Evolutionary conservation across 2,888 invertebrate genomes (phyloP).

Genomic region (Epistrophe grossulariae): DNA sequence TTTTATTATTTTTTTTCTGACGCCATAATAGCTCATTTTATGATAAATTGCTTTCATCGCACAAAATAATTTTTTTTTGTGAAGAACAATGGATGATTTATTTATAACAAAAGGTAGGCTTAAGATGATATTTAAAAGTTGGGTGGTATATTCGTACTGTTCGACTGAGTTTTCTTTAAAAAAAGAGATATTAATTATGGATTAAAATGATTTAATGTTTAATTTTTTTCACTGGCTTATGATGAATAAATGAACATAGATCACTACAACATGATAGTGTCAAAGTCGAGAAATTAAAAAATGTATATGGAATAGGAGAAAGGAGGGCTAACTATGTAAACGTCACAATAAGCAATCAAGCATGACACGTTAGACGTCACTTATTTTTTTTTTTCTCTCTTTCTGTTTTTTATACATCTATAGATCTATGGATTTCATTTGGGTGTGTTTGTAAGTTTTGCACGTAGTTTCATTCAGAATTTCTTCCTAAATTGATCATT

Average conservation of each 20-base stretch:
- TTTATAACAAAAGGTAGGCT: conserved; percentile 6
- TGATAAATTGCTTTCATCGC: conserved; percentile 17
- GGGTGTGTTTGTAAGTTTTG: too few relatives aligned
- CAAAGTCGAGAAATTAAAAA: neutral
- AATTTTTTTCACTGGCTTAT: neutral
- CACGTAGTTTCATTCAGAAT: too few relatives aligned
- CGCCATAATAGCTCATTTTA: neutral
- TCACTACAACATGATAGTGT: neutral
- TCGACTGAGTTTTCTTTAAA: neutral
- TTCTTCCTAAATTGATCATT: too few relatives aligned
- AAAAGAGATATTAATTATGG: neutral
- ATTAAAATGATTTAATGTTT: conserved; percentile 5
- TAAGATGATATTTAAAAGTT: neutral
- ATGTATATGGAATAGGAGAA: neutral
- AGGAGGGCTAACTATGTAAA: neutral
- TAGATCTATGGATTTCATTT: too few relatives aligned
- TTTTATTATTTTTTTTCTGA: neutral
- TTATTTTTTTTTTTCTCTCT: too few relatives aligned
- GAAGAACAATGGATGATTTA: conserved; percentile 23
- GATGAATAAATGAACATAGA: neutral
- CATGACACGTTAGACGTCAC: too few relatives aligned
- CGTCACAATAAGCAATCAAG: too few relatives aligned
- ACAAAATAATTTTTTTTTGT: neutral
- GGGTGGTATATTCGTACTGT: conserved; percentile 1
- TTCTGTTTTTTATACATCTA: too few relatives aligned